Evolutionary conservation across 2,797 vertebrate genomes (phyloP).

Genomic region (Enoplosus armatus): DNA sequence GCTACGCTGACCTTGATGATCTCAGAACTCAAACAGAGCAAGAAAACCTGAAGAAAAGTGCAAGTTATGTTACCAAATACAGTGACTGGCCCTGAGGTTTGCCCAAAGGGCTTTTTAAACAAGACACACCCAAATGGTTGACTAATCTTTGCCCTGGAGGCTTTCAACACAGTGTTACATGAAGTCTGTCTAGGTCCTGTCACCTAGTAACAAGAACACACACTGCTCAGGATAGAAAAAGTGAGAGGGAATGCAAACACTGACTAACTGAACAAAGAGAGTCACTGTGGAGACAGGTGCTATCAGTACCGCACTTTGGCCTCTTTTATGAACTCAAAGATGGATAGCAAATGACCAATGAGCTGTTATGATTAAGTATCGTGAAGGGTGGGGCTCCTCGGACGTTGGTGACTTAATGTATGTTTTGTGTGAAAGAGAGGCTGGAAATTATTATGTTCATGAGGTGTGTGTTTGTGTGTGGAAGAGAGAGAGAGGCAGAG

Average conservation of each 20-base stretch:
- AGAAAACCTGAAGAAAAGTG: conserved; percentile 23
- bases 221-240: conserved; percentile 31
- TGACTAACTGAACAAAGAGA: conserved; percentile 68
- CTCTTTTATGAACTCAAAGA: conserved; percentile 12
- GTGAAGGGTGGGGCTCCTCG: conserved; percentile 12
- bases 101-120: conserved; percentile 38
- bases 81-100: conserved; percentile 40
- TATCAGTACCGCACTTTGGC: conserved; percentile 56
- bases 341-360: conserved; percentile 22
- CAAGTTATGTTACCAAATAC: conserved; percentile 26
- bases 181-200: conserved; percentile 50
- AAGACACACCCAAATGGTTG: conserved; percentile 70
- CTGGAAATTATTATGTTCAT: conserved; percentile 2
- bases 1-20: neutral
- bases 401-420: neutral
- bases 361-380: neutral
- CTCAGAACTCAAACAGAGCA: conserved; percentile 4
- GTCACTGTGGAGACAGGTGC: conserved; percentile 54
- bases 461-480: conserved; percentile 3
- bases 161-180: conserved; percentile 50
- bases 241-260: conserved; percentile 65
- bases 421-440: conserved; percentile 15
- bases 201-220: conserved; percentile 72
- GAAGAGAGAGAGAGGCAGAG: neutral
- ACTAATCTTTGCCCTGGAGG: conserved; percentile 71